Conservation (phyloP, 2,797 vertebrate genomes). For the Hipposideros larvatus region DNA sequence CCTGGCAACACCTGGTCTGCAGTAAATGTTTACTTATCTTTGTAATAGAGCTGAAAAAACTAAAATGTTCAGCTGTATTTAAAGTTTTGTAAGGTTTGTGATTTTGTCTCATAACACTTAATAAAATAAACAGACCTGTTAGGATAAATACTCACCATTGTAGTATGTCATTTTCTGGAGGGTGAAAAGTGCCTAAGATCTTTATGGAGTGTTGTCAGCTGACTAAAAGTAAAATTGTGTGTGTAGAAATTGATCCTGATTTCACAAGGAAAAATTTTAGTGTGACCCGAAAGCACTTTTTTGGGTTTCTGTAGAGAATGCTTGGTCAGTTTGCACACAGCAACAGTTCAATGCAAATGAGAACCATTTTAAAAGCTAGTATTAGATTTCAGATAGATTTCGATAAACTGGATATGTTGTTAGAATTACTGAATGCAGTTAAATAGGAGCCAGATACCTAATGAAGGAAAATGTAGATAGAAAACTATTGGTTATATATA, state of each 20-base stretch:
- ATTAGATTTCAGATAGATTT: slow-evolving; percentile 54
- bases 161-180: not conserved
- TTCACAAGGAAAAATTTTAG: not conserved
- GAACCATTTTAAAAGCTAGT: slow-evolving; percentile 40
- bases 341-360: not conserved
- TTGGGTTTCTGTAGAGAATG: not conserved
- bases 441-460: slow-evolving; percentile 20
- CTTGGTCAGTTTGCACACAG: not conserved
- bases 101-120: slow-evolving; percentile 38
- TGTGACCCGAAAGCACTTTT: not conserved
- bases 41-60: slow-evolving; percentile 17
- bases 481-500: slow-evolving; percentile 22
- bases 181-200: not conserved
- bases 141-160: not conserved
- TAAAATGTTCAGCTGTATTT: not conserved
- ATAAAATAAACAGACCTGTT: not conserved
- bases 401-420: not conserved
- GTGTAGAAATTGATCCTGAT: not conserved
- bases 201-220: not conserved
- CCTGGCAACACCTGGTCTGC: not conserved
- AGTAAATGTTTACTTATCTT: slow-evolving; percentile 41
- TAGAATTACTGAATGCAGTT: slow-evolving; percentile 27
- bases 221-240: slow-evolving; percentile 16
- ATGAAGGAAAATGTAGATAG: slow-evolving; percentile 13
- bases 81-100: slow-evolving; percentile 19